Conservation (phyloP, 2,113 vertebrate species). For the Sorex fumeus region DNA sequence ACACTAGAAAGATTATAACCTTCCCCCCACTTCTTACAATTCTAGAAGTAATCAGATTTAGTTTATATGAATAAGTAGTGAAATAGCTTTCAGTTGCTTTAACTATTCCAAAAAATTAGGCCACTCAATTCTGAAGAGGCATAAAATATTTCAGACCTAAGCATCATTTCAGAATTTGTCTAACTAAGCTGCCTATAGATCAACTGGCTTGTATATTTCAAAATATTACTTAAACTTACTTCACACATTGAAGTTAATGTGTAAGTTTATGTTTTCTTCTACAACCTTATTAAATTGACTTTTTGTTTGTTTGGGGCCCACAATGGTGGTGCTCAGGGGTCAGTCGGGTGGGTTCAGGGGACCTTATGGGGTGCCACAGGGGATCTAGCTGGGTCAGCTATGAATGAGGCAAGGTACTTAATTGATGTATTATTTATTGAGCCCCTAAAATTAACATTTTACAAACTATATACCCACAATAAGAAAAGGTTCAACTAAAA, state of each 20-base stretch:
- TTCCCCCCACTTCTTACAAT: background rate
- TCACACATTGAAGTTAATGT: background rate
- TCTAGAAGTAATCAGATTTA: no score
- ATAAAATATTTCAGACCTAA: background rate
- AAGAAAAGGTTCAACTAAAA: no score
- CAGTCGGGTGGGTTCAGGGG: no score
- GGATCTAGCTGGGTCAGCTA: no score
- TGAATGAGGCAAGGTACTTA: no score
- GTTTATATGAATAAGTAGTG: no score
- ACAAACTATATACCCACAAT: no score
- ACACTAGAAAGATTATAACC: background rate
- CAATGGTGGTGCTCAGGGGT: background rate
- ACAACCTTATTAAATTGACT: background rate
- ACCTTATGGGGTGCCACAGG: no score
- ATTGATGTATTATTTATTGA: no score
- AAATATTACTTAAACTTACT: background rate
- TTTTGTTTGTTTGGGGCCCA: no score
- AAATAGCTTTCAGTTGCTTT: background rate
- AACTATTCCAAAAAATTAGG: background rate
- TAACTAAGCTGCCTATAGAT: background rate
- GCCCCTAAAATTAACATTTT: no score
- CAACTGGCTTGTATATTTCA: background rate
- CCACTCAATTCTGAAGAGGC: background rate
- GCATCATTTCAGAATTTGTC: background rate
- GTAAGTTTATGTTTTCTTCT: background rate